Percentiles rank a stretch among this genome's conserved stretches.
phyloP scores from a whole-genome alignment of 2,888 invertebrate species.

The Phengaris arion region DNA sequence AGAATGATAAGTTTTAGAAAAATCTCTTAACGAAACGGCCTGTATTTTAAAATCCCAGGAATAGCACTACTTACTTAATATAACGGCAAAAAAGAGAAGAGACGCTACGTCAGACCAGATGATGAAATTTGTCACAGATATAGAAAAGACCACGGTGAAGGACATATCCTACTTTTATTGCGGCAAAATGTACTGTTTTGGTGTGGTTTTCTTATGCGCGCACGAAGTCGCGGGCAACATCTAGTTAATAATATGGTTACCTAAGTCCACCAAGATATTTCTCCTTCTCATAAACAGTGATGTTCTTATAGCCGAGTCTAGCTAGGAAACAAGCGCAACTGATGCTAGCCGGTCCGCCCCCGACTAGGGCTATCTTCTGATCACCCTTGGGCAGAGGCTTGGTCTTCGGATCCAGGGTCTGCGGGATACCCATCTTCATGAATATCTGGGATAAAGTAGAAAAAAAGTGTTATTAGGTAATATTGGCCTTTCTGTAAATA shows the following conservation, averaged over 20 bases:
- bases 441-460: constrained; percentile 82
- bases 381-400: constrained; percentile 75
- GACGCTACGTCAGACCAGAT: too few species aligned
- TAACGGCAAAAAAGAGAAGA: too few species aligned
- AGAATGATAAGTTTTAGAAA: too few species aligned
- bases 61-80: too few species aligned
- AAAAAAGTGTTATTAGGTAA: neutral
- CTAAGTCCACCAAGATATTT: constrained; percentile 93
- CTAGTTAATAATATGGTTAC: constrained; percentile 57
- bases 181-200: too few species aligned
- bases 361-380: constrained; percentile 90
- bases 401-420: constrained; percentile 88
- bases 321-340: constrained; percentile 98
- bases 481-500: neutral
- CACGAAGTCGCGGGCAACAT: too few species aligned
- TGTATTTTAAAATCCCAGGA: too few species aligned
- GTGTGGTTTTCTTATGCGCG: too few species aligned
- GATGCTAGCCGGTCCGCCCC: constrained; percentile 97
- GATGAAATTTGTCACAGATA: too few species aligned
- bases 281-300: constrained; percentile 96
- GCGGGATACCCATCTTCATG: constrained; percentile 94
- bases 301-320: constrained; percentile 92
- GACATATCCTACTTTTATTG: too few species aligned
- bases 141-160: too few species aligned
- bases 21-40: too few species aligned